phyloP scores from a whole-genome alignment of 2,113 vertebrate genomes.

The Rana temporaria region DNA sequence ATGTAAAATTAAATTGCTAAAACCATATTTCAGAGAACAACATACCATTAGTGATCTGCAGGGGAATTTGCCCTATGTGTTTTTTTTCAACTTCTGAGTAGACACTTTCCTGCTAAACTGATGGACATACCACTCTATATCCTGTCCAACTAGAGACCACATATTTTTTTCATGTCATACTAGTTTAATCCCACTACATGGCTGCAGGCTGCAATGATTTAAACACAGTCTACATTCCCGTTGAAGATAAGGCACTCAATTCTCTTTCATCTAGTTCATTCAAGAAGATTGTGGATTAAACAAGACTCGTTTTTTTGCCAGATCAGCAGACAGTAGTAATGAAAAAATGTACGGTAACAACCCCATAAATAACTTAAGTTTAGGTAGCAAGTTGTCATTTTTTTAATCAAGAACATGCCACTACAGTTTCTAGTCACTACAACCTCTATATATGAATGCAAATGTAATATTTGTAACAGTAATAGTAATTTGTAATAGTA shows the following conservation, averaged over 20 bases:
- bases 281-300: constrained; percentile 13
- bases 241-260: background rate
- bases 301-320: background rate
- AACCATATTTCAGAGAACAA: too few species aligned
- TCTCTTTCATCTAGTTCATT: constrained; percentile 18
- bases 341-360: too few species aligned
- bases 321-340: background rate
- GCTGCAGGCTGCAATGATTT: constrained; percentile 30
- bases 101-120: background rate
- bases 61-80: background rate
- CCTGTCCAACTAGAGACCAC: constrained; percentile 9
- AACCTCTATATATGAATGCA: too few species aligned
- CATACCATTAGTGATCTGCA: too few species aligned
- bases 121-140: background rate
- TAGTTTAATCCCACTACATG: constrained; percentile 1
- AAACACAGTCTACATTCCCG: constrained; percentile 11
- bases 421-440: too few species aligned
- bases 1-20: too few species aligned
- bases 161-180: constrained; percentile 20
- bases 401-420: too few species aligned
- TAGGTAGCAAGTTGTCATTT: too few species aligned
- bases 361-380: too few species aligned
- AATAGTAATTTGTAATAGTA: too few species aligned
- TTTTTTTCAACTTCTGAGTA: too few species aligned
- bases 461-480: too few species aligned